Evolutionary conservation across 2,113 vertebrate genomes (phyloP), one percentile per base, ranked within the genome.

Genomic region (Peromyscus polionotus): DNA sequence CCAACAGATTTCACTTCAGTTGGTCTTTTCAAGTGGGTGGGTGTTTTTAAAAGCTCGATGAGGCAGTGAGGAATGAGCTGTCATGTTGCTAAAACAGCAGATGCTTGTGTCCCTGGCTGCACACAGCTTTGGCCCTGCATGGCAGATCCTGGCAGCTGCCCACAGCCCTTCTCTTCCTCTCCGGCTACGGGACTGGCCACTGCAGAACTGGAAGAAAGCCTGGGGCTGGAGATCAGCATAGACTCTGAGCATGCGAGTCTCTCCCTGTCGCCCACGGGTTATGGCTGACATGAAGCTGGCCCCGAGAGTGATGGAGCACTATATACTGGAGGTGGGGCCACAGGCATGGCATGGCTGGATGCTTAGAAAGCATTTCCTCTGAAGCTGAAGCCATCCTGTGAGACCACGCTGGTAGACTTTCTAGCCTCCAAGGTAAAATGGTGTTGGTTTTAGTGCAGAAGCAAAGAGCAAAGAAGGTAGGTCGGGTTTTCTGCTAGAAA

Each of bases 111-210:
- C 92, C 79, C 75, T 6, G 16, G 26, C 12, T 22, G 93, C 61
- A 63, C 24, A 0, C 0, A 2, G 22, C 79, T 45, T 0, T 4
- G 88, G 93, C 76, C 85, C 54, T 54, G 65, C 4, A 0, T 16
- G 59, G 91, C 79, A 59, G 81, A 95, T 93, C 31, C 73, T 1
- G 4, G 93, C 45, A 57, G 45, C 92, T 86, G 68, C 57, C 63
- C 95, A 67, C 11, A 3, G 31, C 31, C 33, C 2, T 0, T 42
- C 39, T 45, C 63, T 5, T 0, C 17, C 80, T 80, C 3, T 75
- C 0, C 28, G 9, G n/a, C 73, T 81, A 1, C 0, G 0, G 17
- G 72, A 59, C 88, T 0, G 4, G 77, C 51, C 95, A 80, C 70
- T 1, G 0, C 9, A 0, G 89, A 94, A 88, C 84, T 79, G 28